Conservation (phyloP, 2,113 vertebrate species). For the Neodon shergylaensis region DNA sequence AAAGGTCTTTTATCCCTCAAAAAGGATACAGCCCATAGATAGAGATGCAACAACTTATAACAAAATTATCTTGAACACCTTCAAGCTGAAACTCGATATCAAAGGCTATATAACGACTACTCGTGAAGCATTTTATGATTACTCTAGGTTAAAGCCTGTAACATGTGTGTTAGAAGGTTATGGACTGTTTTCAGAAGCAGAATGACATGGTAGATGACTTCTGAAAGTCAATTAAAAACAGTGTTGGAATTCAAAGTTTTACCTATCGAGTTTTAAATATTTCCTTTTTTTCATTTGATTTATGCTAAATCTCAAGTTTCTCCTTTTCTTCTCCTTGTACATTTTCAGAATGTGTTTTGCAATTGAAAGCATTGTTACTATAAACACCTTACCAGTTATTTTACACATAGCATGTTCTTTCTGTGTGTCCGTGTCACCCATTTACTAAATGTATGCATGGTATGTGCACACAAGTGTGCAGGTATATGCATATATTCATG, state of each 20-base stretch:
- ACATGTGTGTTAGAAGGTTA: background rate
- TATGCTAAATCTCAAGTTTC: slow-evolving; percentile 1
- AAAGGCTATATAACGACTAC: background rate
- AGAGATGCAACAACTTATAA: background rate
- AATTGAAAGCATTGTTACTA: background rate
- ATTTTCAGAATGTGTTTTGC: background rate
- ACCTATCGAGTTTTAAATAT: background rate
- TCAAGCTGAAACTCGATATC: background rate
- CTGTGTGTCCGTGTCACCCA: background rate
- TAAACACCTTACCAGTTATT: background rate
- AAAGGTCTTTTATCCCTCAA: background rate
- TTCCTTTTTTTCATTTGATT: background rate
- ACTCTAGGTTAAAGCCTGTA: background rate
- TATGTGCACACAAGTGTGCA: background rate
- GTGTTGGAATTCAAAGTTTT: background rate
- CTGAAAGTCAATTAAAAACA: background rate
- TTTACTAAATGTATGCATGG: background rate
- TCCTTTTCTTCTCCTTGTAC: background rate
- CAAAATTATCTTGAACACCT: background rate
- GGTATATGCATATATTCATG: background rate
- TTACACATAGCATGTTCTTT: background rate
- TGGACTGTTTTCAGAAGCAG: background rate
- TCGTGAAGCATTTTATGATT: slow-evolving; percentile 2
- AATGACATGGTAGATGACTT: background rate
- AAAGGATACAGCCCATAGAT: rapidly evolving